Percentiles rank a stretch among this genome's conserved stretches.
phyloP scores from a whole-genome alignment of 2,888 invertebrate genomes.

The Dicycla oo region DNA sequence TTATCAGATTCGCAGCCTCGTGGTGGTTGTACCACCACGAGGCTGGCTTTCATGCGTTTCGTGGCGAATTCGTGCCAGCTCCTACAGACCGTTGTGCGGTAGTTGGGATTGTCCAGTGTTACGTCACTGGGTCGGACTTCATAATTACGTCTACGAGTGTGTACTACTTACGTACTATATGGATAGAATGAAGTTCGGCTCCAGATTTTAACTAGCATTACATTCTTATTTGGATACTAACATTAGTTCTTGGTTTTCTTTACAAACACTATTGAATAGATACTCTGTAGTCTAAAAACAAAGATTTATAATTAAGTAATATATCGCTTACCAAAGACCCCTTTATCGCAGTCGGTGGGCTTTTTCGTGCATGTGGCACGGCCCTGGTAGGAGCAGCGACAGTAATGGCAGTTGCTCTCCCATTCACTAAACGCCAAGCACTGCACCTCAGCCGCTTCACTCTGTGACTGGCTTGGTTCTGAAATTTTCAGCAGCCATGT shows the following conservation, averaged over 20 bases:
- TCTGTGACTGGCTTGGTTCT: constrained; percentile 52
- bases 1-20: too few species aligned
- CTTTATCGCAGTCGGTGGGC: constrained; percentile 60
- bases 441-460: constrained; percentile 63
- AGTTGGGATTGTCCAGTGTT: background rate
- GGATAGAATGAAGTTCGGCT: background rate
- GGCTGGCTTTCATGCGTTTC: too few species aligned
- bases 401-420: constrained; percentile 79
- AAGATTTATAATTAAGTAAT: background rate
- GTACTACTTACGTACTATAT: background rate
- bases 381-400: constrained; percentile 75
- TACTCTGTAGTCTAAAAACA: background rate
- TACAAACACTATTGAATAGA: background rate
- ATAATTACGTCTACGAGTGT: background rate
- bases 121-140: background rate
- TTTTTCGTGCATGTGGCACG: constrained; percentile 72
- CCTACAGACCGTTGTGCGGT: background rate
- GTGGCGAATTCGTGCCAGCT: background rate
- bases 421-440: constrained; percentile 78
- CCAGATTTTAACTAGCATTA: background rate
- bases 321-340: constrained; percentile 67
- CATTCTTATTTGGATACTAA: background rate
- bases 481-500: constrained; percentile 44
- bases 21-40: too few species aligned
- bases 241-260: background rate